phyloP scores from a whole-genome alignment of 2,888 invertebrate species.

The Crepidodera aurea region DNA sequence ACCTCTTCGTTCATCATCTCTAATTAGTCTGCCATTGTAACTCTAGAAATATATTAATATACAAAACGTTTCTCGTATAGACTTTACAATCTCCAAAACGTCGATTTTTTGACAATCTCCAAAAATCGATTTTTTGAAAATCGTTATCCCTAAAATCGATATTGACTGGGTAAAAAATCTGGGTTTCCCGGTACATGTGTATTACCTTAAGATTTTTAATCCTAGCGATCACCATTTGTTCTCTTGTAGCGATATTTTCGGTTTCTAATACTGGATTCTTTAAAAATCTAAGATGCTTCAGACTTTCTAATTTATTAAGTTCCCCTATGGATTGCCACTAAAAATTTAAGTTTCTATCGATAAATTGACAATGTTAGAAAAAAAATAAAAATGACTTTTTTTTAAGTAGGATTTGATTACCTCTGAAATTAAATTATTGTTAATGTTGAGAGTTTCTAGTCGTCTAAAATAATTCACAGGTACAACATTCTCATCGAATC shows the following conservation, averaged over 20 bases:
- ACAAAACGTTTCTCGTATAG: no score
- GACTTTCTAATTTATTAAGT: constrained; percentile 75
- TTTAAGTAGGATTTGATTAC: constrained; percentile 68
- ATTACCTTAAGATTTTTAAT: constrained; percentile 73
- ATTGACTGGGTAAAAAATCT: no score
- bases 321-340: constrained; percentile 87
- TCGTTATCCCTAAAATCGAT: no score
- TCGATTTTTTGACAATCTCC: no score
- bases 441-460: constrained; percentile 76
- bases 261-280: constrained; percentile 74
- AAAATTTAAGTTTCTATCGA: no score
- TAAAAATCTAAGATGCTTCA: constrained; percentile 74
- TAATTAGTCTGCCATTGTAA: constrained; percentile 77
- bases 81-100: no score
- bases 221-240: constrained; percentile 84
- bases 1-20: constrained; percentile 76
- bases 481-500: constrained; percentile 65
- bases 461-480: constrained; percentile 71
- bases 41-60: constrained; percentile 65
- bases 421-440: constrained; percentile 79
- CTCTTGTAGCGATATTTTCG: constrained; percentile 74
- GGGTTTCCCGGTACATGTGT: no score
- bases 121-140: no score
- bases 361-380: no score
- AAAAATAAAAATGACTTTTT: no score